Conservation (phyloP, 2,113 vertebrate genomes). For the Tyto alba region DNA sequence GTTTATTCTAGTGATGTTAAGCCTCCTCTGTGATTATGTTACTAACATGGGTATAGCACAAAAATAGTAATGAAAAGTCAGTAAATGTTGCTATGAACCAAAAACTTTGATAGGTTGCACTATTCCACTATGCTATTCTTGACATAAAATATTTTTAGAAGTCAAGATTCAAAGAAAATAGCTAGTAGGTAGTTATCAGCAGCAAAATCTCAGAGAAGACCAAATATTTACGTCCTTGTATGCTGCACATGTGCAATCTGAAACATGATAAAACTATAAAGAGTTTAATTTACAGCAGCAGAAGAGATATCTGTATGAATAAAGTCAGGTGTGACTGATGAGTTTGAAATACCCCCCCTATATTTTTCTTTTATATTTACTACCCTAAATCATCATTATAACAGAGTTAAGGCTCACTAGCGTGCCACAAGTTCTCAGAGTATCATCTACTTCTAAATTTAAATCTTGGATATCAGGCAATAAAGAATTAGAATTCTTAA, state of each 20-base stretch:
- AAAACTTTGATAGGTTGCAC: background rate
- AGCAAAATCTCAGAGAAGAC: constrained; percentile 51
- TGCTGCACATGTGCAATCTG: constrained; percentile 33
- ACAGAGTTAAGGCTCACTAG: background rate
- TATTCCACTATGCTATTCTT: background rate
- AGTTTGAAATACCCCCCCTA: background rate
- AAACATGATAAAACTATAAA: constrained; percentile 47
- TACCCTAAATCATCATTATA: background rate
- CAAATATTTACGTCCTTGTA: constrained; percentile 56
- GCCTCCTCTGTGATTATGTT: background rate
- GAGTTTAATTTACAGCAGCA: constrained; percentile 50
- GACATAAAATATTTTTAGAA: constrained; percentile 51
- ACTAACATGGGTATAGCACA: background rate
- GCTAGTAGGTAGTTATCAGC: constrained; percentile 41
- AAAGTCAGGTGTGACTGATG: background rate
- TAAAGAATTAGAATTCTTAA: background rate
- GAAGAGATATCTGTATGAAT: constrained; percentile 10
- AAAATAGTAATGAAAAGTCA: background rate
- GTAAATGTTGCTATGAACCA: background rate
- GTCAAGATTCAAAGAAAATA: constrained; percentile 53
- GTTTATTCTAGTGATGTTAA: background rate
- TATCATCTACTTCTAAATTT: background rate
- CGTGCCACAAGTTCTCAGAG: background rate
- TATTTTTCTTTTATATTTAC: background rate
- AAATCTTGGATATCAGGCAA: background rate